A percentile compares a stretch with the other conserved stretches of the same genome.
Evolutionary conservation across 2,888 invertebrate species (phyloP).

Genomic region (Catocala nupta): DNA sequence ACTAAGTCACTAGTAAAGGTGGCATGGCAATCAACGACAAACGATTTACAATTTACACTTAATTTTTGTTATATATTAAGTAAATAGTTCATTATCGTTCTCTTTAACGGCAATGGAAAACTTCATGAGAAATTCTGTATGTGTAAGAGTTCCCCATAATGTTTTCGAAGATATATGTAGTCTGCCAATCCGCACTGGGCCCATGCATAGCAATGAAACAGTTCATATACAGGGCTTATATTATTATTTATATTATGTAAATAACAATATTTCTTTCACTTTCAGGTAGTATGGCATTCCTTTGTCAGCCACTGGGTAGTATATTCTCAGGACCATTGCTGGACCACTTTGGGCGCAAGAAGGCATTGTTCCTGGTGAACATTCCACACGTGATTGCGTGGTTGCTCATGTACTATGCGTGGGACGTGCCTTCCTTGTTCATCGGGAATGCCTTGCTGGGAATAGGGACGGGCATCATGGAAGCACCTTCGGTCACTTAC

Average conservation of each 20-base stretch:
- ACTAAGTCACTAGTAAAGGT: no score
- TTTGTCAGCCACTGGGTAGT: constrained; percentile 88
- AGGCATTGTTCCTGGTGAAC: constrained; percentile 86
- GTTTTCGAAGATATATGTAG: no score
- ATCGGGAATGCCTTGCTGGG: constrained; percentile 85
- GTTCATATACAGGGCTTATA: no score
- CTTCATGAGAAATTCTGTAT: no score
- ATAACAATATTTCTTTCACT: constrained; percentile 20
- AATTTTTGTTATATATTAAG: neutral
- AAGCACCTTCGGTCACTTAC: constrained; percentile 88
- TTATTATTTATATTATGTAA: no score
- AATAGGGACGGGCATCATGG: constrained; percentile 88
- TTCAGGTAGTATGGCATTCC: constrained; percentile 86
- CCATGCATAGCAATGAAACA: no score
- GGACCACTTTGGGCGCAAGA: constrained; percentile 86
- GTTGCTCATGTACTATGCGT: constrained; percentile 85
- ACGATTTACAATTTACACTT: no score
- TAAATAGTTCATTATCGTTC: neutral
- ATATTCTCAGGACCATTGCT: constrained; percentile 86
- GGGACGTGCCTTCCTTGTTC: constrained; percentile 80
- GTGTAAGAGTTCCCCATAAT: no score
- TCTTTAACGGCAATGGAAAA: no score
- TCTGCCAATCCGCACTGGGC: no score
- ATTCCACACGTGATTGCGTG: constrained; percentile 87
- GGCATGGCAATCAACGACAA: no score